Percentiles rank a stretch among this genome's conserved stretches.
Evolutionary conservation across 2,797 vertebrate genomes (phyloP).

Genomic region (Xerus rutilus): DNA sequence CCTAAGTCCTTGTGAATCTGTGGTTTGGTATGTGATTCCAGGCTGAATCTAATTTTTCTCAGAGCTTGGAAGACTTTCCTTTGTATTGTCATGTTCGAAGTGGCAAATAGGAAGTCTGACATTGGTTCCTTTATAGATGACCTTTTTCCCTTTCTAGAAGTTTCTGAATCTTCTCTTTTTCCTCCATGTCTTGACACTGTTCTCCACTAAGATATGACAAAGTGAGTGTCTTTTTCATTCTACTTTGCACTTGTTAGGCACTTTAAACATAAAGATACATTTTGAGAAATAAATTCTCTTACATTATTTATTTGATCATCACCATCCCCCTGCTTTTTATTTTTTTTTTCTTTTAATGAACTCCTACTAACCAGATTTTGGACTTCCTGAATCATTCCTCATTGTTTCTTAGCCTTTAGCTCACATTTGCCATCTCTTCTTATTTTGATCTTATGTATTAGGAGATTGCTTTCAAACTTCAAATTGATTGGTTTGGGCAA

Average conservation of each 20-base stretch:
- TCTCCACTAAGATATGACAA: not conserved
- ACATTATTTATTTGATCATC: conserved; percentile 12
- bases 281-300: not conserved
- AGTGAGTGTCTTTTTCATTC: conserved; percentile 3
- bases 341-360: not conserved
- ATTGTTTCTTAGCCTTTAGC: not conserved
- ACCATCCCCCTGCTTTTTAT: not conserved
- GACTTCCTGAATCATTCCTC: not conserved
- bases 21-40: not conserved
- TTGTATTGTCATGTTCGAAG: not conserved
- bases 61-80: not conserved
- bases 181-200: not conserved
- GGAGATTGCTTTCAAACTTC: not conserved
- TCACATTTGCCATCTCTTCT: not conserved
- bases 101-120: not conserved
- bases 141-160: not conserved
- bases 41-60: not conserved
- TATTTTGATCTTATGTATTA: conserved; percentile 24
- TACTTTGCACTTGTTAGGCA: not conserved
- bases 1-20: conserved; percentile 14
- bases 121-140: not conserved
- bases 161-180: conserved; percentile 34
- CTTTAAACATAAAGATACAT: conserved; percentile 44
- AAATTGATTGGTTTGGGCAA: not conserved
- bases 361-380: not conserved